Evolutionary conservation across 2,888 invertebrate genomes (phyloP).

Genomic region (Pheosia tremula): DNA sequence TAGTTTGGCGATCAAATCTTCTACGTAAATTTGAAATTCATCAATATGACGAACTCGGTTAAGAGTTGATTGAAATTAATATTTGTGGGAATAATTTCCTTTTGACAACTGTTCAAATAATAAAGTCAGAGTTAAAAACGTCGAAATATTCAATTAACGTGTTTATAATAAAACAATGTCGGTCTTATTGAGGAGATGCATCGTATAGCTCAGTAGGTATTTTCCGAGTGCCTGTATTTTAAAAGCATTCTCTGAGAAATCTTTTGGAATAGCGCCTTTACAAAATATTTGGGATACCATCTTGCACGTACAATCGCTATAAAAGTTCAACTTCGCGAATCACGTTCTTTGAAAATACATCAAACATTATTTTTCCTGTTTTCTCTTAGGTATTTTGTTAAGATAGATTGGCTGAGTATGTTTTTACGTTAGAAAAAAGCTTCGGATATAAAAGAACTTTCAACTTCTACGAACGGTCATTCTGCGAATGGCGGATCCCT

Average conservation of each 20-base stretch:
- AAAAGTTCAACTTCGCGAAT: constrained; percentile 12
- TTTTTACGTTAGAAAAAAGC: constrained; percentile 18
- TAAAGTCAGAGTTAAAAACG: no score
- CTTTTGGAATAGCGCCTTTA: constrained; percentile 8
- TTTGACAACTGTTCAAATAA: no score
- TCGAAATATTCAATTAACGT: background rate
- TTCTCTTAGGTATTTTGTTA: background rate
- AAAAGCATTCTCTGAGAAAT: background rate
- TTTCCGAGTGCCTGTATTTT: background rate
- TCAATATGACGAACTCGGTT: no score
- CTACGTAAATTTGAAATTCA: no score
- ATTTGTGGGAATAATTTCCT: no score
- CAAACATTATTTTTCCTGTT: background rate
- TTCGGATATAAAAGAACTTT: constrained; percentile 22
- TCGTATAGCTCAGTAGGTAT: background rate
- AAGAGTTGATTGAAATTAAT: no score
- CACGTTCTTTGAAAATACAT: constrained; percentile 7
- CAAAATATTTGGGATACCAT: constrained; percentile 13
- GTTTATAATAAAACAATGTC: background rate
- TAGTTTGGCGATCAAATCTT: no score
- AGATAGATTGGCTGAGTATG: constrained; percentile 17
- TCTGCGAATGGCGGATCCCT: no score
- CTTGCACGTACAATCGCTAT: constrained; percentile 14
- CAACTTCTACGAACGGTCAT: no score
- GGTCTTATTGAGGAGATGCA: background rate